These are phyloP conservation scores for Cavia porcellus DNA, from an alignment of 2,113 vertebrate genomes.

Conservation along the genomic window DNA sequence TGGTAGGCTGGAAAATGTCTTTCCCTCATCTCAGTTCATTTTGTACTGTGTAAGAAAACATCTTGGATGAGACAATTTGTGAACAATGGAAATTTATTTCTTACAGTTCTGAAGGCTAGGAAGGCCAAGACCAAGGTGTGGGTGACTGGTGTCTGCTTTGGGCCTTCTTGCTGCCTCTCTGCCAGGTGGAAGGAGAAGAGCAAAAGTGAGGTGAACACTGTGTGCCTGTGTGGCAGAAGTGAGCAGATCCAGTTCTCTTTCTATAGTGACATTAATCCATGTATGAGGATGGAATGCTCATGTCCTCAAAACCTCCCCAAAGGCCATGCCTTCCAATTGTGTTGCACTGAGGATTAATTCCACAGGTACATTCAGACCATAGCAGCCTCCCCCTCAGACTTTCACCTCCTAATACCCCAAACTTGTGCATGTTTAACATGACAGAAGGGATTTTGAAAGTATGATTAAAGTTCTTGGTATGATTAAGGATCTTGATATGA, in stretches of 20 bases:
- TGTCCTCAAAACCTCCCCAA: background rate
- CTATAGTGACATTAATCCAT: background rate
- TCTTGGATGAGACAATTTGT: background rate
- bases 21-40: background rate
- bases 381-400: background rate
- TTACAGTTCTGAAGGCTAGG: background rate
- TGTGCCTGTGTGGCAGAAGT: background rate
- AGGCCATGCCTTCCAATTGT: background rate
- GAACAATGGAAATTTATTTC: background rate
- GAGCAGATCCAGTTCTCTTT: background rate
- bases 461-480: slow-evolving; percentile 23
- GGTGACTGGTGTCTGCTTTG: background rate
- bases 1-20: background rate
- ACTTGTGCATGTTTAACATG: slow-evolving; percentile 2
- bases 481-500: slow-evolving; percentile 42
- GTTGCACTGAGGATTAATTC: background rate
- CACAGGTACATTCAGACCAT: background rate
- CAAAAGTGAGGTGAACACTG: background rate
- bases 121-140: background rate
- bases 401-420: background rate
- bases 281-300: background rate
- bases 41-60: slow-evolving; percentile 1
- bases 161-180: background rate
- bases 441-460: slow-evolving; percentile 24
- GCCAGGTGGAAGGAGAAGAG: background rate